These are phyloP conservation scores for Catostomus latipinnis DNA, from an alignment of 2,797 vertebrate genomes.

Conservation along the genomic window DNA sequence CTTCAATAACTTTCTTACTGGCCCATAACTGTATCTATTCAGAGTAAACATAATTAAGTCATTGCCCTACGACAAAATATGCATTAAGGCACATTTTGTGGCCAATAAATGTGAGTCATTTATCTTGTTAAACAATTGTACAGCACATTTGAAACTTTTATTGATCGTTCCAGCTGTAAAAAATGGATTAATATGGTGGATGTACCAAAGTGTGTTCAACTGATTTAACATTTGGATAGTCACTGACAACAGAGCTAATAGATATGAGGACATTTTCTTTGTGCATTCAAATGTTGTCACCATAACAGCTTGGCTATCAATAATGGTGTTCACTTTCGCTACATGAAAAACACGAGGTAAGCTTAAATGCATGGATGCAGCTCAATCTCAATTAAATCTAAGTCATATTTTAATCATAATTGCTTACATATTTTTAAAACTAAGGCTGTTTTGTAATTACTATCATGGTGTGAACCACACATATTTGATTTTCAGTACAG, in stretches of 20 bases:
- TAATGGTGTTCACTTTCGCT: conserved; percentile 54
- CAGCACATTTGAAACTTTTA: background rate
- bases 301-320: conserved; percentile 47
- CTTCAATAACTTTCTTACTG: conserved; percentile 73
- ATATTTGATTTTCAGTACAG: too few relatives aligned
- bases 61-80: background rate
- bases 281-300: conserved; percentile 78
- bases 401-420: background rate
- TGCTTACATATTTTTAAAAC: too few relatives aligned
- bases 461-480: too few relatives aligned
- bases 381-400: background rate
- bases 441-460: too few relatives aligned
- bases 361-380: background rate
- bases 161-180: background rate
- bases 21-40: conserved; percentile 90
- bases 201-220: conserved; percentile 45
- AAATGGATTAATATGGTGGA: conserved; percentile 52
- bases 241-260: conserved; percentile 86
- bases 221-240: conserved; percentile 50
- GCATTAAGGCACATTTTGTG: background rate
- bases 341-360: conserved; percentile 27
- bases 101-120: conserved; percentile 11
- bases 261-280: conserved; percentile 87
- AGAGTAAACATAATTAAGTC: conserved; percentile 36
- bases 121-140: conserved; percentile 1